Percentiles rank a stretch among this genome's conserved stretches.
Evolutionary conservation across 2,797 vertebrate genomes (phyloP).

Genomic region (Selene dorsalis): DNA sequence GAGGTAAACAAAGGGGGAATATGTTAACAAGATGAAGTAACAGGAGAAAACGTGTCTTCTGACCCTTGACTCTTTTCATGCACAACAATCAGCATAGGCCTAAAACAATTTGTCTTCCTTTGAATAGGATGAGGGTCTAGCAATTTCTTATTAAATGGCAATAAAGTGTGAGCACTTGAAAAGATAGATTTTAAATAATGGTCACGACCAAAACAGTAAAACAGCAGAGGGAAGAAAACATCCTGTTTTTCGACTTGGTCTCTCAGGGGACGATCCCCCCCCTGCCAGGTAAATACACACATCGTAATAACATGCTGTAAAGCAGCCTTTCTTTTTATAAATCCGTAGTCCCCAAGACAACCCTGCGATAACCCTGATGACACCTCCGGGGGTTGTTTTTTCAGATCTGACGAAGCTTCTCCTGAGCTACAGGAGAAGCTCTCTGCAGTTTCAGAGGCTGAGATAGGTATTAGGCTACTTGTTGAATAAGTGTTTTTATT

Average conservation of each 20-base stretch:
- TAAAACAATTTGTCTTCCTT: no score
- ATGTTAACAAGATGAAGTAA: neutral
- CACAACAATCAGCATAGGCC: neutral
- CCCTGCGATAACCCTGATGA: neutral
- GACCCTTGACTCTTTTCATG: neutral
- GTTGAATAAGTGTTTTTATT: neutral
- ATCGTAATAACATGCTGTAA: constrained; percentile 1
- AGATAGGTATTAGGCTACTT: neutral
- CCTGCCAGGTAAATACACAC: neutral
- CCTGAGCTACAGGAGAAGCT: neutral
- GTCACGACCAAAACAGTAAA: no score
- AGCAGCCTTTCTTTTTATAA: neutral
- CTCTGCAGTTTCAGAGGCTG: neutral
- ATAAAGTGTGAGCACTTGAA: no score
- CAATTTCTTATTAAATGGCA: no score
- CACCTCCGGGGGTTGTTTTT: neutral
- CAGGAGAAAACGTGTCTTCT: neutral
- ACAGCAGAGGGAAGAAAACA: no score
- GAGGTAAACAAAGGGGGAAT: neutral
- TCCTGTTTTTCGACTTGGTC: neutral
- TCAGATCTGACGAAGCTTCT: neutral
- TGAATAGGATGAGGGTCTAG: no score
- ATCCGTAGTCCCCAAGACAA: neutral
- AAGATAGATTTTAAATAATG: no score
- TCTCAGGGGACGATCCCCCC: neutral